Evolutionary conservation across 2,113 vertebrate species (phyloP), one percentile per base, ranked within the genome.

Genomic region (Regulus satrapa): DNA sequence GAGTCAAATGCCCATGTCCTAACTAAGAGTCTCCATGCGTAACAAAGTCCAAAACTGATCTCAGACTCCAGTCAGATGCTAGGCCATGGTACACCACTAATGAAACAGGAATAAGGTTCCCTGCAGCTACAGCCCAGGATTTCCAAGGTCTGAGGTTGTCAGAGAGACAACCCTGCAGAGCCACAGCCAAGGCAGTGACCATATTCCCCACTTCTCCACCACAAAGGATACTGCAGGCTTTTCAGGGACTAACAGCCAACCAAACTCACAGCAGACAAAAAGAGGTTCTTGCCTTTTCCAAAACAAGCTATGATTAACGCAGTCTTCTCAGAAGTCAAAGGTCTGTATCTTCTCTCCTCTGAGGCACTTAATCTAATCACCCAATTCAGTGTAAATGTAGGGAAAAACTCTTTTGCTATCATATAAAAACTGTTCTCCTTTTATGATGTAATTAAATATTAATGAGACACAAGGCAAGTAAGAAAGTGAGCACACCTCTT

Each of bases 231-330:
- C 12, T 52, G 51, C 8, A 55, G n/a, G 32, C 3, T 64, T 51
- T 73, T 56, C 14, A 52, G 40, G 19, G 14, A 58, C 24, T 34
- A 34, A 9, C 14, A 58, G 26, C 29, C 61, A 63, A 38, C 5
- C 26, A 58, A 61, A 55, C 1, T 6, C n/a, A 29, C 2, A n/a
- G 3, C 9, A 72, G 21, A 13, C 9, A 25, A 67, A 18, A 38
- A 40, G 12, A 51, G 10, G 10, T 38, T 12, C 48, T 83, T 14
- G 3, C 8, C 3, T 86, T 89, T 85, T 63, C 41, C 21, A 32
- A 55, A 79, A 55, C 21, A 51, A 43, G 3, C 5, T 0, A 0
- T 61, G 13, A 28, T 34, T 24, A 84, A 31, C 14, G 64, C 15
- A 55, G 14, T 55, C 20, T 56, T 9, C 23, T 66, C 24, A 40